A percentile compares a stretch with the other conserved stretches of the same genome.
Conservation (phyloP, 2,888 invertebrate genomes). For the Brenthis hecate region DNA sequence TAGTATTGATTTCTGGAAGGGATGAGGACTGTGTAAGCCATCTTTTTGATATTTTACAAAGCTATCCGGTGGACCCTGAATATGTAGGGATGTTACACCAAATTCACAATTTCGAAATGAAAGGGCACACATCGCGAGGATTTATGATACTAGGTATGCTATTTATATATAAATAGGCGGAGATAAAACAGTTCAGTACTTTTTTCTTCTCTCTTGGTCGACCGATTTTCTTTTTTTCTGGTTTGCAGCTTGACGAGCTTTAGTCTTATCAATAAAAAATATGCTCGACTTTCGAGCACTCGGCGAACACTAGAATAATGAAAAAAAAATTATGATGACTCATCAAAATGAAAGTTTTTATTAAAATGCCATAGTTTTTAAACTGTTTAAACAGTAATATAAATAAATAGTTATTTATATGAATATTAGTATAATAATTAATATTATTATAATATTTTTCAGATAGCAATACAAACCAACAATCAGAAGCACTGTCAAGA, state of each 20-base stretch:
- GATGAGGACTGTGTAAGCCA: conserved; percentile 69
- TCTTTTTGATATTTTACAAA: conserved; percentile 58
- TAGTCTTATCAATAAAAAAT: too few species aligned
- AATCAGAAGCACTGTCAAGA: conserved; percentile 76
- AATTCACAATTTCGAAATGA: conserved; percentile 70
- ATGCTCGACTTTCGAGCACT: too few species aligned
- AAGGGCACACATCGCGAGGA: conserved; percentile 64
- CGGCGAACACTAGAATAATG: too few species aligned
- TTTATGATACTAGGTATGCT: conserved; percentile 7
- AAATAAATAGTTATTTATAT: too few species aligned
- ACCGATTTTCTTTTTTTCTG: too few species aligned
- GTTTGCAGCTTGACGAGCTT: too few species aligned
- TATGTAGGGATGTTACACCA: conserved; percentile 75
- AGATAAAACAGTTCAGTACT: neutral
- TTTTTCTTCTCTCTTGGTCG: too few species aligned
- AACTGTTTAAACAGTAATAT: too few species aligned
- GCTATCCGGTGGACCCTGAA: conserved; percentile 69
- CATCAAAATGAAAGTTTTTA: too few species aligned
- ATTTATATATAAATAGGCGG: neutral
- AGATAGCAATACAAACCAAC: neutral
- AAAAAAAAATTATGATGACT: too few species aligned
- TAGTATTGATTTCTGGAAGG: conserved; percentile 81
- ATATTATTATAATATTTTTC: neutral
- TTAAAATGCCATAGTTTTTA: too few species aligned
- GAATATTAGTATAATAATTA: neutral